A percentile compares a stretch with the other conserved stretches of the same genome.
Evolutionary conservation across 2,888 invertebrate genomes (phyloP).

Genomic region (Aelia acuminata): DNA sequence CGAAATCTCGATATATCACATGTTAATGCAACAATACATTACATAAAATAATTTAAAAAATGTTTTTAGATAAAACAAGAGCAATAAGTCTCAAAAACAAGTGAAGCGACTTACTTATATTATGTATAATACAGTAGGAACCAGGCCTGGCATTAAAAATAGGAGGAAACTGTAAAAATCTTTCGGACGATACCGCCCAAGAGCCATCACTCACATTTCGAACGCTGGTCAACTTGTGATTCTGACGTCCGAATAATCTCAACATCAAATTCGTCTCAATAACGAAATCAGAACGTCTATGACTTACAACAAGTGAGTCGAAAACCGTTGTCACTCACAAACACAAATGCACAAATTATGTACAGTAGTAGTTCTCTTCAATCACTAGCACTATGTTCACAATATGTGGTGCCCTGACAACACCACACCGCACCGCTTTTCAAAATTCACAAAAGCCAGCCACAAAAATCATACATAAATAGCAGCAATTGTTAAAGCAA

Average conservation of each 20-base stretch:
- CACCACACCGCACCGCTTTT: neutral
- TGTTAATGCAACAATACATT: neutral
- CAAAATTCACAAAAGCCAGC: neutral
- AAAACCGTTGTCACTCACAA: constrained; percentile 15
- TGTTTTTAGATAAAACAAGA: constrained; percentile 29
- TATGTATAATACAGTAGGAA: constrained; percentile 35
- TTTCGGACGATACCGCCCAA: neutral
- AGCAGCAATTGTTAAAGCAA: neutral
- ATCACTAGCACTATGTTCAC: constrained; percentile 11
- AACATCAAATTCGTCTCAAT: neutral
- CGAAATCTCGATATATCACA: neutral
- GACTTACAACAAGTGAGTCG: constrained; percentile 35
- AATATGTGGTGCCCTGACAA: neutral
- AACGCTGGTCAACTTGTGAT: neutral
- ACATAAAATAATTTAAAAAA: neutral
- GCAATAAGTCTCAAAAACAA: constrained; percentile 41
- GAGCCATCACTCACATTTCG: neutral
- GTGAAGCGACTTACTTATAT: neutral
- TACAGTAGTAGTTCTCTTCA: constrained; percentile 9
- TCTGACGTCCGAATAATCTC: neutral
- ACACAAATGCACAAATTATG: constrained; percentile 19
- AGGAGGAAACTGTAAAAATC: constrained; percentile 28
- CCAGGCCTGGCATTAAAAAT: constrained; percentile 12
- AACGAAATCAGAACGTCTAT: neutral
- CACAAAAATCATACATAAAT: neutral